Conservation (phyloP, 30 jellyfish, hydroid and myxozoan genomes). For the Chrysaora quinquecirrha region DNA sequence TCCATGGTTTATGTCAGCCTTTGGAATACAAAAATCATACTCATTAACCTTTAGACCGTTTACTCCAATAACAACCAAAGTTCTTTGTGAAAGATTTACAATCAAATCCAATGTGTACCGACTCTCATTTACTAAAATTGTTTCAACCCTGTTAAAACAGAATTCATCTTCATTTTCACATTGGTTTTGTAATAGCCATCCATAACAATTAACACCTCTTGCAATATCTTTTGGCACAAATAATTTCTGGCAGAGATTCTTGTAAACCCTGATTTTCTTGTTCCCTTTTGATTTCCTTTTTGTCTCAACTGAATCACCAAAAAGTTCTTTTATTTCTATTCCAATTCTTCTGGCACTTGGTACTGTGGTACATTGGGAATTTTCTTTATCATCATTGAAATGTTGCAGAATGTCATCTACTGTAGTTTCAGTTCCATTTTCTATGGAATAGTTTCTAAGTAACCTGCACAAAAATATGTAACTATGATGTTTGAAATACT, state of each 20-base stretch:
- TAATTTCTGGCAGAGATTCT: conserved; percentile 1
- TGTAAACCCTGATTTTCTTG: background rate
- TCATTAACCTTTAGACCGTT: conserved; percentile 1
- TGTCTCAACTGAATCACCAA: conserved; percentile 2
- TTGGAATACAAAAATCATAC: background rate
- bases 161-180: background rate
- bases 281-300: background rate
- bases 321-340: background rate
- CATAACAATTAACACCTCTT: background rate
- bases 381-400: background rate
- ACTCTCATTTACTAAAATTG: background rate
- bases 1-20: background rate
- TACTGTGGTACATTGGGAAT: conserved; percentile 2
- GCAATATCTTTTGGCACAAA: background rate
- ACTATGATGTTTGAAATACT: background rate
- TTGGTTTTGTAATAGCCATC: conserved; percentile 1
- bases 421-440: background rate
- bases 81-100: background rate
- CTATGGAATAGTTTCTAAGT: conserved; percentile 2
- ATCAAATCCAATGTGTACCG: conserved; percentile 3
- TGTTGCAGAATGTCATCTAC: conserved; percentile 2
- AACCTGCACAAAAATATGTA: background rate
- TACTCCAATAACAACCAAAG: background rate
- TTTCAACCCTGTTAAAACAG: conserved; percentile 1
- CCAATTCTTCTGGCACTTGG: conserved; percentile 5